Evolutionary conservation across 2,888 invertebrate species (phyloP).

Genomic region (Liposcelis brunnea): DNA sequence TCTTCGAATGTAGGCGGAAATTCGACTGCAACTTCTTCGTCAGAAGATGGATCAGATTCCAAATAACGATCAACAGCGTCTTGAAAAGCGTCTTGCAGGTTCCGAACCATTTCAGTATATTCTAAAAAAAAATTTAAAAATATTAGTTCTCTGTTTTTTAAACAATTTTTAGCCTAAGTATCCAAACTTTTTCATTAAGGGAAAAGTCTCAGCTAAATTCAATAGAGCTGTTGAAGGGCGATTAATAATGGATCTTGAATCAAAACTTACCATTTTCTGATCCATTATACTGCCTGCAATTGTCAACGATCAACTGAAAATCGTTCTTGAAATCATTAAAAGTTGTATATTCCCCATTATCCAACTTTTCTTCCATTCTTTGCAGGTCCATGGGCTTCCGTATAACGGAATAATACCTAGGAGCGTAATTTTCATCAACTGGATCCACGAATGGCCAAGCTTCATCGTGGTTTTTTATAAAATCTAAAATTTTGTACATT

Average conservation of each 20-base stretch:
- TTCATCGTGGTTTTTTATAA: conserved; percentile 72
- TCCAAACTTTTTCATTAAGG: no score
- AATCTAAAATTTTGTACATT: conserved; percentile 81
- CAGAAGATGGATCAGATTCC: conserved; percentile 62
- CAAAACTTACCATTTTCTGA: conserved; percentile 72
- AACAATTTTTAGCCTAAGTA: no score
- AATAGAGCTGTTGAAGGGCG: no score
- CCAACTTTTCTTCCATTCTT: conserved; percentile 74
- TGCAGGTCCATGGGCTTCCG: conserved; percentile 70
- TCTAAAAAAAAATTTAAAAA: conserved; percentile 33
- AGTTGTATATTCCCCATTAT: conserved; percentile 60
- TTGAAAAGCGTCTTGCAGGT: conserved; percentile 63
- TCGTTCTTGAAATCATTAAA: conserved; percentile 70
- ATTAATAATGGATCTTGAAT: no score
- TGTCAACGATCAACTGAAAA: conserved; percentile 82
- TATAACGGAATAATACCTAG: conserved; percentile 46
- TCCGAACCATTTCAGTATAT: conserved; percentile 77
- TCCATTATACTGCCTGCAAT: conserved; percentile 83
- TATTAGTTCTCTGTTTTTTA: no score
- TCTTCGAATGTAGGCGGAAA: conserved; percentile 26
- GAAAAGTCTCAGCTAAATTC: no score
- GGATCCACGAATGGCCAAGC: conserved; percentile 92
- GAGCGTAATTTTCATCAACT: conserved; percentile 83
- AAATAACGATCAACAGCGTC: conserved; percentile 67
- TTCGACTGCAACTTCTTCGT: conserved; percentile 31